phyloP scores from a whole-genome alignment of 1,140 invertebrate species.

The Agrilus planipennis region DNA sequence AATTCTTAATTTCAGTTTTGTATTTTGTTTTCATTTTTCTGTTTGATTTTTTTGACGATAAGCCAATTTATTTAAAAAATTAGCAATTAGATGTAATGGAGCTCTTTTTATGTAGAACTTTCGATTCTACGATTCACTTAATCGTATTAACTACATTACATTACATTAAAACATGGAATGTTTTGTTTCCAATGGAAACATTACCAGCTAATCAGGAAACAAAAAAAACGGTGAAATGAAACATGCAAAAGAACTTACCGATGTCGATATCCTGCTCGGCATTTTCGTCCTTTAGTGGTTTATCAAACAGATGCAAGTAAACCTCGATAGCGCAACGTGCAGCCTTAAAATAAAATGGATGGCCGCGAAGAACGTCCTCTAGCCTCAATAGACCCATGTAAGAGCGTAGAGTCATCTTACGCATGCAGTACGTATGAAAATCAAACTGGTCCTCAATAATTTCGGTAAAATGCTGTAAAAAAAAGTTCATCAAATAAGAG shows the following conservation, averaged over 20 bases:
- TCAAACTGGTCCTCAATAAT: slow-evolving; percentile 99
- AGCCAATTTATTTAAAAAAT: no score
- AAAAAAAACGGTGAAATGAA: no score
- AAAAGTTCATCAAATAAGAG: slow-evolving; percentile 8
- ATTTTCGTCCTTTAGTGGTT: slow-evolving; percentile 67
- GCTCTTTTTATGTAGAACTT: no score
- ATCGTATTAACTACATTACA: no score
- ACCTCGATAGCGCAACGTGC: slow-evolving; percentile 89
- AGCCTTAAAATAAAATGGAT: slow-evolving; percentile 89
- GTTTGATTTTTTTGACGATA: no score
- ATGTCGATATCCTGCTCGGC: slow-evolving; percentile 72
- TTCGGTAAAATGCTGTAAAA: slow-evolving; percentile 88
- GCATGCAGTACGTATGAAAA: slow-evolving; percentile 99
- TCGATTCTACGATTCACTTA: no score
- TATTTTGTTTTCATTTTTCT: no score
- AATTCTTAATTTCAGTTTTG: no score
- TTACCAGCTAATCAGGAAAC: no score
- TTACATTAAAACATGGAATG: no score
- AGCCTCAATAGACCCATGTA: slow-evolving; percentile 89
- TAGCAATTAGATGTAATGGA: no score
- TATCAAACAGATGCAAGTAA: slow-evolving; percentile 79
- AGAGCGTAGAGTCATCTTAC: slow-evolving; percentile 96
- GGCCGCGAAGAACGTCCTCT: slow-evolving; percentile 82
- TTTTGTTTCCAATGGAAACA: no score
- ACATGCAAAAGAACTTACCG: slow-evolving; percentile 54